Conservation (phyloP, 35 echinoderm and acorn worm species). For the Ptychodera flava region DNA sequence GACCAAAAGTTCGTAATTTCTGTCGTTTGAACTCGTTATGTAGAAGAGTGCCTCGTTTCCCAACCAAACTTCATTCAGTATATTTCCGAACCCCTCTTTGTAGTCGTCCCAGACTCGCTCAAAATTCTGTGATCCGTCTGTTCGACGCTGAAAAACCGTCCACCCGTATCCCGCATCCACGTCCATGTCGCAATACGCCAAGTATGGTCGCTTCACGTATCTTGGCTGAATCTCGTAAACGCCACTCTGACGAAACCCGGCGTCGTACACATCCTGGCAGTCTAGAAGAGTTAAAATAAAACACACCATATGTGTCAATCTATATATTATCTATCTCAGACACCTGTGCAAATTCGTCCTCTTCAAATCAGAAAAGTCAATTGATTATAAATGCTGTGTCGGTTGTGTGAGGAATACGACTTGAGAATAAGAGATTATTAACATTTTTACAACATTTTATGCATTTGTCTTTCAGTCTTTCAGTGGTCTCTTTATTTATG, state of each 20-base stretch:
- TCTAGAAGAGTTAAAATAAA: not conserved
- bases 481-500: too few species aligned
- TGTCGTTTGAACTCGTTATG: not conserved
- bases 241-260: not conserved
- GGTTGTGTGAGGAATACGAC: too few species aligned
- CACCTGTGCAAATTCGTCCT: not conserved
- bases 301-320: not conserved
- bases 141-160: conserved; percentile 10
- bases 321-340: not conserved
- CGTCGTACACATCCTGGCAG: not conserved
- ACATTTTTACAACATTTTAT: not conserved
- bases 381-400: too few species aligned
- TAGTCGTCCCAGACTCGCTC: not conserved
- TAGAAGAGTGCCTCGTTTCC: not conserved
- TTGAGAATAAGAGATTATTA: not conserved
- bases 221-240: not conserved
- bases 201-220: not conserved
- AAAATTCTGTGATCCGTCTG: conserved; percentile 11
- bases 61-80: not conserved
- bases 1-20: not conserved
- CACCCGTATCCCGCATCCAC: not conserved
- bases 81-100: conserved; percentile 7
- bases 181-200: not conserved
- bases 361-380: too few species aligned
- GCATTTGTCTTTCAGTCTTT: not conserved